phyloP scores from a whole-genome alignment of 1,140 invertebrate genomes.

The Rhopalosiphum padi region DNA sequence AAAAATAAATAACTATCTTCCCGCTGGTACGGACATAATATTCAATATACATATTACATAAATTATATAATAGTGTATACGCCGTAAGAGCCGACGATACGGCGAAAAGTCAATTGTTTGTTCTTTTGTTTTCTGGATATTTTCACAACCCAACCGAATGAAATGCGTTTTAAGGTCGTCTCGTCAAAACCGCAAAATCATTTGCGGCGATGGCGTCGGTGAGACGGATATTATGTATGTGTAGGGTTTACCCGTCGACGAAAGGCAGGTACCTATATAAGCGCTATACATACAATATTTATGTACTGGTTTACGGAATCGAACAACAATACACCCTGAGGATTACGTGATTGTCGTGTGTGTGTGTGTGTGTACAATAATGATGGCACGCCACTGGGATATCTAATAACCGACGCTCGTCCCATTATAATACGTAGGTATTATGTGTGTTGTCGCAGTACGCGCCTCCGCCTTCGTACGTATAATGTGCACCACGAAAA shows the following conservation, averaged over 20 bases:
- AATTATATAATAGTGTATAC: not conserved
- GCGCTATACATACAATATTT: not conserved
- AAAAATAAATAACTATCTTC: not conserved
- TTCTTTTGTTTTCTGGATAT: not conserved
- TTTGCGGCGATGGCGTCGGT: not conserved
- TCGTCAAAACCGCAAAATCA: conserved; percentile 33
- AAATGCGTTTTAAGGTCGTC: not conserved
- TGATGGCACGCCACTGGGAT: conserved; percentile 46
- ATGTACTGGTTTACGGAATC: conserved; percentile 29
- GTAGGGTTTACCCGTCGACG: not conserved
- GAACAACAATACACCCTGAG: conserved; percentile 37
- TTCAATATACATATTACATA: not conserved
- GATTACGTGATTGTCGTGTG: conserved; percentile 21
- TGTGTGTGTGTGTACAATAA: not conserved
- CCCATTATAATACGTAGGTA: conserved; percentile 5
- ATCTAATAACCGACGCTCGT: conserved; percentile 39
- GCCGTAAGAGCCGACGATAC: not conserved
- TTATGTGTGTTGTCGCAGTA: not conserved
- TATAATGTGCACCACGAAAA: conserved; percentile 28
- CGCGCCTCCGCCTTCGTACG: conserved; percentile 19
- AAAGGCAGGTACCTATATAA: not conserved
- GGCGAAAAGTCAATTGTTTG: not conserved
- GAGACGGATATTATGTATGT: not conserved
- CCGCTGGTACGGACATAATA: not conserved
- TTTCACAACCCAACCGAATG: not conserved